Evolutionary conservation across 1,140 invertebrate species (phyloP), one percentile per base, ranked within the genome.

Genomic region (Xylocopa sonorina): DNA sequence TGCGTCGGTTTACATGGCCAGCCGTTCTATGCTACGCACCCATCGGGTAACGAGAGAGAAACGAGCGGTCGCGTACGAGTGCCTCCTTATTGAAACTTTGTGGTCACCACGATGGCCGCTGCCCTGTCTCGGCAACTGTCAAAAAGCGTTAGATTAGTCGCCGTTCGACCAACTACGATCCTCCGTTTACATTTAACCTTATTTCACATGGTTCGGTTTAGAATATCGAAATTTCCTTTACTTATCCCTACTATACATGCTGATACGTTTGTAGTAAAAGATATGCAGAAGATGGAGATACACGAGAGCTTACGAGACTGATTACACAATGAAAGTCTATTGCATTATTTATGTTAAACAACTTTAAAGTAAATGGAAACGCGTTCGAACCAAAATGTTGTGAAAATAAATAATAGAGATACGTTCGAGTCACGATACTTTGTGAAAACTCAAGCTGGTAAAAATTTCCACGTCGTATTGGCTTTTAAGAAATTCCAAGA

Each of bases 61-160:
- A n/a, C n/a, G n/a, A n/a, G 68, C 32, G 69, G 71, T 81, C 72
- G n/a, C n/a, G 50, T 57, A 60, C n/a, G 46, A 51, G 12, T 48
- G 68, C 66, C 78, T 77, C 72, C 67, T 84, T 84, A 84, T 84
- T 84, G 81, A 84, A 84, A 84, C 69, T 80, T 75, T 80, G 77
- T 78, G 83, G 76, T 84, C 60, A 73, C 58, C 64, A 66, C 81
- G 64, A 84, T 80, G 77, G 68, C 81, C 57, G 76, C 57, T 46
- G 43, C 24, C 27, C 50, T 24, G 63, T 48, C 69, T 53, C 50
- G 64, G 58, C 38, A 75, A 79, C 69, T 83, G 81, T 84, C 82
- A 75, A 83, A 68, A 63, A 84, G 60, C 29, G 57, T 84, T 80
- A 69, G 69, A 69, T 66, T n/a, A n/a, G n/a, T 10, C 60, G 46